A percentile compares a stretch with the other conserved stretches of the same genome.
Evolutionary conservation across 2,113 vertebrate species (phyloP).

Genomic region (Megaceryle maxima): DNA sequence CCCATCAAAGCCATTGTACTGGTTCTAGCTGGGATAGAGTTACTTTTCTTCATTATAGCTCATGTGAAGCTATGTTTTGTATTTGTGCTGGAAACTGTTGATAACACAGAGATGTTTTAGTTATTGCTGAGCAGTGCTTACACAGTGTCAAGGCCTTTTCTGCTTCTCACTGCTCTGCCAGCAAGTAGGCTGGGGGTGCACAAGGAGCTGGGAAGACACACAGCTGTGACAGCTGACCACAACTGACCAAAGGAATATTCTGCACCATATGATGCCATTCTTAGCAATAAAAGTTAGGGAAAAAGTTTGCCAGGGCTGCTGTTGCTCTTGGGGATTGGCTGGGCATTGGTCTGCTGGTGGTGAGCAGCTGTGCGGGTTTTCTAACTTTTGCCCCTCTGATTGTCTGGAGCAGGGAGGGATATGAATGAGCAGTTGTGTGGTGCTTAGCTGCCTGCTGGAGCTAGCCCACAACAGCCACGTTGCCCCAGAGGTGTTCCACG

Average conservation of each 20-base stretch:
- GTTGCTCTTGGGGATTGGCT: rapidly evolving
- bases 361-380: neutral
- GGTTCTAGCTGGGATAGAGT: neutral
- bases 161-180: neutral
- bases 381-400: neutral
- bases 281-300: neutral
- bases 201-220: neutral
- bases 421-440: neutral
- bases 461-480: neutral
- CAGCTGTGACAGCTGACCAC: neutral
- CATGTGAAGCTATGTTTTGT: neutral
- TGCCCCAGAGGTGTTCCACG: neutral
- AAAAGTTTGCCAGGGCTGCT: neutral
- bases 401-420: neutral
- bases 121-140: neutral
- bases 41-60: neutral
- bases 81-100: neutral
- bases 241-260: neutral
- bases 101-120: neutral
- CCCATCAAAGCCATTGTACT: neutral
- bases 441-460: neutral
- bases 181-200: rapidly evolving
- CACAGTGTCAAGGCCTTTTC: neutral
- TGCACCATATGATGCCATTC: too few species aligned
- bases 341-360: rapidly evolving